These are phyloP conservation scores for Triplophysa yarkandensis DNA, from an alignment of 2,797 vertebrate species.

Conservation along the genomic window DNA sequence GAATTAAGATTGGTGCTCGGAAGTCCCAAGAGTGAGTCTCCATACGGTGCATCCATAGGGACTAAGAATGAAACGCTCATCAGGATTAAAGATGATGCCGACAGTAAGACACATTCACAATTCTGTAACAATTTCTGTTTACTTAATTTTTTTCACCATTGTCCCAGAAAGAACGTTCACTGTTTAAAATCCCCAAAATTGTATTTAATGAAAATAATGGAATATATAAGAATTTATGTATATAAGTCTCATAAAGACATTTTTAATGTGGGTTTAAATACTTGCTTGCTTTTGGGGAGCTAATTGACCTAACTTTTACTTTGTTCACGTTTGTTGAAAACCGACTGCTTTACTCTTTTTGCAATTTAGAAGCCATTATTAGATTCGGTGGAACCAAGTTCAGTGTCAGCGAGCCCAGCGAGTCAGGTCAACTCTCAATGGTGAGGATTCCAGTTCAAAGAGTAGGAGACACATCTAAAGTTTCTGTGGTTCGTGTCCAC, in stretches of 20 bases:
- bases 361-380: conserved; percentile 83
- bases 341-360: not conserved
- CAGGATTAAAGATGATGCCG: conserved; percentile 86
- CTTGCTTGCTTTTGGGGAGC: too few species aligned
- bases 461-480: conserved; percentile 87
- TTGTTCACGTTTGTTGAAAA: not conserved
- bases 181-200: not conserved
- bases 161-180: not conserved
- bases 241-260: too few species aligned
- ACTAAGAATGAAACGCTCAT: conserved; percentile 87
- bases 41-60: conserved; percentile 88
- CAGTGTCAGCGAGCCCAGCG: conserved; percentile 87
- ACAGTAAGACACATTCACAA: conserved; percentile 79
- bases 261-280: too few species aligned
- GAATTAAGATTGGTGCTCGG: conserved; percentile 93
- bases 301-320: too few species aligned
- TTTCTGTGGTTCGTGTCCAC: conserved; percentile 91
- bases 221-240: not conserved
- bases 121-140: not conserved
- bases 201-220: not conserved
- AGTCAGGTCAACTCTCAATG: conserved; percentile 78
- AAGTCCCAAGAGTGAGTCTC: conserved; percentile 83
- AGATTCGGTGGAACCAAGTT: conserved; percentile 91
- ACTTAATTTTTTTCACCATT: not conserved
- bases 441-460: conserved; percentile 88